Evolutionary conservation across 2,888 invertebrate species (phyloP).

Genomic region (Papilio gigon): DNA sequence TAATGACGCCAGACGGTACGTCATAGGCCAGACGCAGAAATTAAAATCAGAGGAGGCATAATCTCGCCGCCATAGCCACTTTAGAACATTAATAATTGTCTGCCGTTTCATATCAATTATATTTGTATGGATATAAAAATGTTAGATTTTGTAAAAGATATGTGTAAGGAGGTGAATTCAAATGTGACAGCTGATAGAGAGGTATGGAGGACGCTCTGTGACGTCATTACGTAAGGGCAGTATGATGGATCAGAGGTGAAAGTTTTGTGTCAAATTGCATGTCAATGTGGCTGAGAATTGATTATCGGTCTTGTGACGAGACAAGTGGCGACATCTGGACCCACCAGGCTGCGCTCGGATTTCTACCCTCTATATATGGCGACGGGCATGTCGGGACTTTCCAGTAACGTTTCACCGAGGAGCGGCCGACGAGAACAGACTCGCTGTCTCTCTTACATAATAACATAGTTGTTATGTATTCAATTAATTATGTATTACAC

Average conservation of each 20-base stretch:
- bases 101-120: not conserved
- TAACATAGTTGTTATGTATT: slow-evolving; percentile 1
- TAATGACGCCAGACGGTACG: not conserved
- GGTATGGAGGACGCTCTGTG: no score
- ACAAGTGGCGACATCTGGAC: slow-evolving; percentile 4
- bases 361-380: slow-evolving; percentile 31
- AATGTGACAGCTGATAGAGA: not conserved
- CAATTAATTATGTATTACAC: slow-evolving; percentile 7
- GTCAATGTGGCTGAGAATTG: slow-evolving; percentile 2
- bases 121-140: not conserved
- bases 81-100: not conserved
- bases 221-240: no score
- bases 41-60: not conserved
- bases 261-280: slow-evolving; percentile 1
- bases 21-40: not conserved
- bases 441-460: not conserved
- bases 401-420: slow-evolving; percentile 19
- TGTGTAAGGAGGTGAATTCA: no score
- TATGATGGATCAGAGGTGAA: not conserved
- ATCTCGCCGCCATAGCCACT: no score
- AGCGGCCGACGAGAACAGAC: slow-evolving; percentile 17
- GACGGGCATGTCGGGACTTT: slow-evolving; percentile 15
- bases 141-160: not conserved
- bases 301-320: not conserved
- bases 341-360: not conserved